Evolutionary conservation across 1,140 invertebrate species (phyloP), one percentile per base, ranked within the genome.

Genomic region (Hylaeus volcanicus): DNA sequence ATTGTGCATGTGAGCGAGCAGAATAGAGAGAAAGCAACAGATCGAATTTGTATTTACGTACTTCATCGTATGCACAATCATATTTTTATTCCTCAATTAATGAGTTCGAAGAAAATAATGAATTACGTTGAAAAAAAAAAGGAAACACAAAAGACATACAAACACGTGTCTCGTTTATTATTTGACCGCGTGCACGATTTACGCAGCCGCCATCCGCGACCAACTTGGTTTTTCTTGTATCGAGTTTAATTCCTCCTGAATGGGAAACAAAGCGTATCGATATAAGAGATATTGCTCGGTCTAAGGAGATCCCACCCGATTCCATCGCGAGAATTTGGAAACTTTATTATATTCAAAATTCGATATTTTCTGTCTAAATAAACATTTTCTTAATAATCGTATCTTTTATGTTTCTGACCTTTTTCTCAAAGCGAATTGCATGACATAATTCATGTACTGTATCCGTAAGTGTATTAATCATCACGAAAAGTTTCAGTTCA

Each of bases 41-140:
- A 55, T 71, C 61, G 70, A 81, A 79, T 69, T 76, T 86, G 65
- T 83, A 83, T 77, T 83, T 76, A 79, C 55, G 66, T 69, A 61
- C 78, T 77, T 66, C 56, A 79, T 66, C 73, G 81, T 74, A 58
- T 86, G 85, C 85, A 88, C 86, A 86, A 88, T 86, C 82, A 86
- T 79, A 64, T 81, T 87, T 66, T 83, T 72, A 83, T 79, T 79
- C 39, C 74, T 83, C 63, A 12, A 66, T 26, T n/a, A 64, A 72
- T n/a, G 45, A 11, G 26, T 3, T 15, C 12, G 37, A 6, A 48
- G 37, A 6, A 48, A 61, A 48, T 51, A 63, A 51, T 11, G 58
- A 63, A 37, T 12, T 48, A 12, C 43, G 41, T 66, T 66, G 8
- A 26, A 6, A 39, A 45, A 56, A 56, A 15, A 26, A 26, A 26